Evolutionary conservation across 2,113 vertebrate species (phyloP).

Genomic region (Gorsachius goisagi): DNA sequence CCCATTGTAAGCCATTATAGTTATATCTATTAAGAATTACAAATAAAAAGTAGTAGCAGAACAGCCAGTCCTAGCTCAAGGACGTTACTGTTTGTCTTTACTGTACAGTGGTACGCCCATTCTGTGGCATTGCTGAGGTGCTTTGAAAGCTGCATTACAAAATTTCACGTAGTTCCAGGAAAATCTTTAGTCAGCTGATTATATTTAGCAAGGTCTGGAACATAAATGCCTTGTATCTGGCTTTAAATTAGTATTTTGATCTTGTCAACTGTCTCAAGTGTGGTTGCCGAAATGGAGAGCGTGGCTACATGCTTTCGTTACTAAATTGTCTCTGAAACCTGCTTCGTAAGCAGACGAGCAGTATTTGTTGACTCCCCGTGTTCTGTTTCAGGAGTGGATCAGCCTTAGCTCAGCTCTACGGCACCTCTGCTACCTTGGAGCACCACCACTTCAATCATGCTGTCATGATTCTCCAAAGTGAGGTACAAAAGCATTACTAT

Average conservation of each 20-base stretch:
- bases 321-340: background rate
- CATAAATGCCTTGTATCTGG: background rate
- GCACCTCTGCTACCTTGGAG: slow-evolving; percentile 96
- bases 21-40: background rate
- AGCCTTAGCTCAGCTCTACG: slow-evolving; percentile 94
- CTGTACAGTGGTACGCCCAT: fast-evolving
- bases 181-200: background rate
- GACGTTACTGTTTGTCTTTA: background rate
- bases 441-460: slow-evolving; percentile 99
- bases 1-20: background rate
- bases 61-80: background rate
- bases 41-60: background rate
- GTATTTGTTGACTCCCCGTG: slow-evolving; percentile 13
- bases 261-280: background rate
- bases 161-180: background rate
- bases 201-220: background rate
- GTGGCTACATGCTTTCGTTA: background rate
- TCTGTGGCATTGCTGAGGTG: background rate
- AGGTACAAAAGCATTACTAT: slow-evolving; percentile 78
- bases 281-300: background rate
- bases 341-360: background rate
- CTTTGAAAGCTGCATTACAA: background rate
- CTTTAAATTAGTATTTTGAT: background rate
- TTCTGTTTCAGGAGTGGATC: slow-evolving; percentile 89
- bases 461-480: slow-evolving; percentile 99